phyloP scores from a whole-genome alignment of 2,888 invertebrate genomes.

The Agrochola litura region DNA sequence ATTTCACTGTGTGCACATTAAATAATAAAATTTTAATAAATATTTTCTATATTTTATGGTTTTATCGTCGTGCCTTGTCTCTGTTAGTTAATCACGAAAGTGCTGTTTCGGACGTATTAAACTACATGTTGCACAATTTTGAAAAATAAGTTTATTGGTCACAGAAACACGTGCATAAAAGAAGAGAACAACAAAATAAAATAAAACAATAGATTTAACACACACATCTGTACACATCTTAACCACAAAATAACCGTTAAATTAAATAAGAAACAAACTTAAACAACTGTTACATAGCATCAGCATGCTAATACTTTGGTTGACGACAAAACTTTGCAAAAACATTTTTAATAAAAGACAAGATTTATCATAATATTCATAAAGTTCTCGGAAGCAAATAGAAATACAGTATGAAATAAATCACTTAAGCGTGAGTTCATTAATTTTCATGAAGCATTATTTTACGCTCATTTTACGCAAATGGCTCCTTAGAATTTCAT shows the following conservation, averaged over 20 bases:
- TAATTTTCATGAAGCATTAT: conserved; percentile 55
- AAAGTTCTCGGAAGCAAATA: conserved; percentile 63
- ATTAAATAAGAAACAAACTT: conserved; percentile 46
- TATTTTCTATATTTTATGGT: background rate
- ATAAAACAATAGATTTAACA: no score
- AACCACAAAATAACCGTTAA: conserved; percentile 7
- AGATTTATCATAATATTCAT: conserved; percentile 67
- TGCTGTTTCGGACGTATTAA: background rate
- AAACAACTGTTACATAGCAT: conserved; percentile 50
- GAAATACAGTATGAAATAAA: conserved; percentile 62
- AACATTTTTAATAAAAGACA: conserved; percentile 64
- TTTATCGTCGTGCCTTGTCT: background rate
- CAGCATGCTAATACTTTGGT: conserved; percentile 59
- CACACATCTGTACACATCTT: background rate
- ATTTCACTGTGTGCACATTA: no score
- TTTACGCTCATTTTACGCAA: conserved; percentile 48
- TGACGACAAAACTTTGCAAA: conserved; percentile 54
- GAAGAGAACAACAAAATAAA: no score
- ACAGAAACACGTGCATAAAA: no score
- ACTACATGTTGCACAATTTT: background rate
- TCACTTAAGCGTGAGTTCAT: conserved; percentile 59
- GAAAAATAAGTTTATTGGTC: no score
- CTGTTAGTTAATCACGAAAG: background rate
- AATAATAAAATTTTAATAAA: background rate
- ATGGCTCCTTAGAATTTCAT: conserved; percentile 32